A percentile compares a stretch with the other conserved stretches of the same genome.
These are phyloP conservation scores for Mormyrus hasselquistii DNA, from an alignment of 2,797 vertebrate species.

Conservation along the genomic window DNA sequence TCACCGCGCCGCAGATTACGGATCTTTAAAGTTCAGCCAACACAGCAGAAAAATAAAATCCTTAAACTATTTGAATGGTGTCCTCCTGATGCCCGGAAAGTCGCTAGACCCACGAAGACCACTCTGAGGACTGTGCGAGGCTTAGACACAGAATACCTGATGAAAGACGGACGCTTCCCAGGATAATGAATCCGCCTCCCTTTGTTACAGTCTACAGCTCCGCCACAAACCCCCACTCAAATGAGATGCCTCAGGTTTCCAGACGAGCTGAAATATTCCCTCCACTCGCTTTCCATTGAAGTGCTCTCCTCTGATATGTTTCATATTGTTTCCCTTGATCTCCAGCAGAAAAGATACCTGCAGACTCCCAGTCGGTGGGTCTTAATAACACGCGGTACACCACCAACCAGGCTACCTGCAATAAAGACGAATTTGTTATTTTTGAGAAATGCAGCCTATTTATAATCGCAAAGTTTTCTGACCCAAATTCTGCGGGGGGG, in stretches of 20 bases:
- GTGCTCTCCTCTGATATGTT: conserved; percentile 1
- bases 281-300: neutral
- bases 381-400: neutral
- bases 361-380: neutral
- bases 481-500: neutral
- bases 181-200: neutral
- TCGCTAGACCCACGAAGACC: neutral
- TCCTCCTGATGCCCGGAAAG: neutral
- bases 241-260: neutral
- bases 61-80: neutral
- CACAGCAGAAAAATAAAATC: neutral
- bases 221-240: neutral
- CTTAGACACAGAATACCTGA: neutral
- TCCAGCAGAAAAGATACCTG: neutral
- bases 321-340: neutral
- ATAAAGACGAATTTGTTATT: neutral
- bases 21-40: neutral
- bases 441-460: neutral
- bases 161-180: neutral
- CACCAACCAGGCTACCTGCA: neutral
- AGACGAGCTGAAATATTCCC: neutral
- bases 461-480: neutral
- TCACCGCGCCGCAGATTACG: neutral
- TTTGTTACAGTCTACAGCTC: neutral
- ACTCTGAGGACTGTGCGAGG: neutral